phyloP scores from a whole-genome alignment of 2,113 vertebrate genomes.

The Rhombomys opimus region DNA sequence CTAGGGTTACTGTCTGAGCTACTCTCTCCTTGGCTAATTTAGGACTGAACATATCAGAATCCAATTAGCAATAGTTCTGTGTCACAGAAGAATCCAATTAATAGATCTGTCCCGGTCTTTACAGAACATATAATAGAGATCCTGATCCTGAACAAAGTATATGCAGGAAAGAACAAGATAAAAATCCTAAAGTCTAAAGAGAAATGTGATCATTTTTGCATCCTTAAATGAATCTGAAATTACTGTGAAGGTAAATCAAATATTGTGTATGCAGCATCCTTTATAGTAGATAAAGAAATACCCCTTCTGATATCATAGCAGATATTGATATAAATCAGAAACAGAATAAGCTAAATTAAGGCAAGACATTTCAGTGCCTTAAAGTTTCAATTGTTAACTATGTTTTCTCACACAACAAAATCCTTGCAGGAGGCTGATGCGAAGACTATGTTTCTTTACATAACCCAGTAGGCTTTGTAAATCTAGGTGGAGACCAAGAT shows the following conservation, averaged over 20 bases:
- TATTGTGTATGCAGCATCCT: neutral
- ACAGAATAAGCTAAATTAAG: constrained; percentile 24
- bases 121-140: constrained; percentile 24
- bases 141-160: neutral
- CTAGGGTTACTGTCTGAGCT: neutral
- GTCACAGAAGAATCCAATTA: neutral
- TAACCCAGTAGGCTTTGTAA: neutral
- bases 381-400: constrained; percentile 24
- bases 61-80: neutral
- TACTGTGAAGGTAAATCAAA: constrained; percentile 14
- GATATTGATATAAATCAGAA: constrained; percentile 21
- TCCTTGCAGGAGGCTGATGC: neutral
- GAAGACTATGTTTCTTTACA: constrained; percentile 20
- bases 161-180: neutral
- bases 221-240: neutral
- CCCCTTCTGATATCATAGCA: neutral
- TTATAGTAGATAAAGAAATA: neutral
- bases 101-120: neutral
- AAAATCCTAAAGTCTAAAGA: constrained; percentile 36
- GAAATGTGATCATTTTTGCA: neutral
- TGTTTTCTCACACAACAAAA: constrained; percentile 30
- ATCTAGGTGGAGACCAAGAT: neutral
- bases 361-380: neutral
- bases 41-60: neutral
- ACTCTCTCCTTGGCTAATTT: neutral